phyloP scores from a whole-genome alignment of 2,113 vertebrate genomes.

The Callospermophilus lateralis region DNA sequence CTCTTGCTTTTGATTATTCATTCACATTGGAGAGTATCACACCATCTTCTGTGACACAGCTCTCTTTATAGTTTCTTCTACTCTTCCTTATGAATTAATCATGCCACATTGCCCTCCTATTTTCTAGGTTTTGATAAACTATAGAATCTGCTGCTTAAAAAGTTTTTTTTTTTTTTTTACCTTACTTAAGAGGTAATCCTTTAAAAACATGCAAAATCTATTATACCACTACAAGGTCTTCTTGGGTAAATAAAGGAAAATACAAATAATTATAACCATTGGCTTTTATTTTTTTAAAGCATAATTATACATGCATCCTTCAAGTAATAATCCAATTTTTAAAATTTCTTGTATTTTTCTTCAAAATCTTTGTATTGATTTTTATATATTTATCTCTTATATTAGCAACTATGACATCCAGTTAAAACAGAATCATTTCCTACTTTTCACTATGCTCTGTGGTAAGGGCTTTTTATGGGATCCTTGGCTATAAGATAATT shows the following conservation, averaged over 20 bases:
- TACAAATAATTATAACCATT: neutral
- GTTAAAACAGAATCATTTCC: neutral
- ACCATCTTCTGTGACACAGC: neutral
- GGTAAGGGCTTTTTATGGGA: neutral
- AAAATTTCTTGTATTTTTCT: neutral
- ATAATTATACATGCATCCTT: neutral
- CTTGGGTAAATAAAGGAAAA: neutral
- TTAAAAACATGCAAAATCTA: neutral
- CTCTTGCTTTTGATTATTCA: neutral
- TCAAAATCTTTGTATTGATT: neutral
- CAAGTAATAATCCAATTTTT: neutral
- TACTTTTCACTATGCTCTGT: neutral
- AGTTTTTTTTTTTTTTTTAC: neutral
- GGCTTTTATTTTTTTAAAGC: neutral
- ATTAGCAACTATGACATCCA: neutral
- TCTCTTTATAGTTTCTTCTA: neutral
- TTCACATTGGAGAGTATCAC: neutral
- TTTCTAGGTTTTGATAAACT: constrained; percentile 4
- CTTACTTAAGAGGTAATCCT: neutral
- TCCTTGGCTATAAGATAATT: neutral
- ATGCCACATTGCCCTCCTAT: neutral
- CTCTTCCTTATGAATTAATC: neutral
- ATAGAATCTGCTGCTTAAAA: neutral
- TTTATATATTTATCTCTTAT: neutral
- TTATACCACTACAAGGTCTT: neutral